phyloP scores from a whole-genome alignment of 2,113 vertebrate genomes.

The Corydoras maculifer region DNA sequence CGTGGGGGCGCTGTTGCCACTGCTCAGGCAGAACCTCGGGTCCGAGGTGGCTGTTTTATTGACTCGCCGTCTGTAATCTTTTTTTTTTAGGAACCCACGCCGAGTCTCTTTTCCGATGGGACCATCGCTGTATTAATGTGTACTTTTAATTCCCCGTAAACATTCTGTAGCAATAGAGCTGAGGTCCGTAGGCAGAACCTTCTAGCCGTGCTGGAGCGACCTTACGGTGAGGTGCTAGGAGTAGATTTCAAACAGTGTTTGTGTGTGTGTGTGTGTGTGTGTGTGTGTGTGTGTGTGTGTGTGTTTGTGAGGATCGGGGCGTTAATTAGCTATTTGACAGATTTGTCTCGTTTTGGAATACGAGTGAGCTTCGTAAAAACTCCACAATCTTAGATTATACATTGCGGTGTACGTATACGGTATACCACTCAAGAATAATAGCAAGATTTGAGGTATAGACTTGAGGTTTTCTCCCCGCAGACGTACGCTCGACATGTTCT shows the following conservation, averaged over 20 bases:
- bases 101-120: conserved; percentile 30
- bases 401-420: no score
- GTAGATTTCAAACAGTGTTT: conserved; percentile 30
- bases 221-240: conserved; percentile 43
- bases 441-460: no score
- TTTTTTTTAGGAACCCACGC: background rate
- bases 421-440: no score
- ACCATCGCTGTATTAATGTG: conserved; percentile 50
- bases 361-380: no score
- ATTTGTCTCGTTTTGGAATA: conserved; percentile 42
- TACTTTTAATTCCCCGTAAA: conserved; percentile 46
- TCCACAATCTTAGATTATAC: no score
- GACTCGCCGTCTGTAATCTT: conserved; percentile 18
- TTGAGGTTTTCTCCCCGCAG: no score
- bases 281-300: conserved; percentile 14
- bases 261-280: conserved; percentile 2
- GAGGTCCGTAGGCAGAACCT: conserved; percentile 33
- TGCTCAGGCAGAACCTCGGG: background rate
- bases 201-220: conserved; percentile 21
- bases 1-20: background rate
- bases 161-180: conserved; percentile 57
- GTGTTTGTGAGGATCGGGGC: conserved; percentile 8
- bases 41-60: conserved; percentile 42
- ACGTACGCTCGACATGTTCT: no score
- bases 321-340: background rate